A percentile compares a stretch with the other conserved stretches of the same genome.
These are phyloP conservation scores for Tenthredo livida DNA, from an alignment of 2,888 invertebrate genomes.

Conservation along the genomic window DNA sequence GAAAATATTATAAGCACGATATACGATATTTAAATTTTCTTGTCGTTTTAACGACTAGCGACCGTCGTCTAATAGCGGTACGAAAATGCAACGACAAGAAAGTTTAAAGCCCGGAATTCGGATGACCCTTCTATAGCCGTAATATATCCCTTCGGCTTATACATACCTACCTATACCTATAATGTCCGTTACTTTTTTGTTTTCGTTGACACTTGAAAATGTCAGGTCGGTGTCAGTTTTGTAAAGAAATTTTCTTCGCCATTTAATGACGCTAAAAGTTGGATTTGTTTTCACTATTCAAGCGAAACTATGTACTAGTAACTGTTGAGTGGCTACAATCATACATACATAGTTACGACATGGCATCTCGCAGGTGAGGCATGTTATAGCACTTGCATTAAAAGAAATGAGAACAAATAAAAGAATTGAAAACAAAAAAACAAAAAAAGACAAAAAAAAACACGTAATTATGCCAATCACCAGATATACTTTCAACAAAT, in stretches of 20 bases:
- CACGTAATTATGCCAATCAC: constrained; percentile 33
- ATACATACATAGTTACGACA: constrained; percentile 71
- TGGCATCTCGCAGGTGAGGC: constrained; percentile 77
- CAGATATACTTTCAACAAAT: constrained; percentile 5
- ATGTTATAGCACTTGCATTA: constrained; percentile 65
- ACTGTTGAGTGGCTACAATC: constrained; percentile 65
- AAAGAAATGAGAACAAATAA: constrained; percentile 53
- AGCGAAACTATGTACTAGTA: constrained; percentile 68
- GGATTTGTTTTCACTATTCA: constrained; percentile 55
- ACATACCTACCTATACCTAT: too few species aligned
- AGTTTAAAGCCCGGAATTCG: constrained; percentile 2
- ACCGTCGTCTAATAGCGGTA: constrained; percentile 34
- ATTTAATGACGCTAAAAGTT: constrained; percentile 37
- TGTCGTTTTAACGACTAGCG: constrained; percentile 33
- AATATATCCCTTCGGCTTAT: constrained; percentile 38
- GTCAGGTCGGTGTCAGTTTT: constrained; percentile 54
- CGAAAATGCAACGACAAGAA: constrained; percentile 35
- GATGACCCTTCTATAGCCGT: constrained; percentile 41
- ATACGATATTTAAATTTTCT: neutral
- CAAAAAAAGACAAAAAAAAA: constrained; percentile 60
- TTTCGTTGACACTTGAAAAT: constrained; percentile 54
- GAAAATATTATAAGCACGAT: too few species aligned
- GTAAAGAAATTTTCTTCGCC: neutral
- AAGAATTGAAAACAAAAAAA: constrained; percentile 2
- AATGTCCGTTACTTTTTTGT: constrained; percentile 48